phyloP scores from a whole-genome alignment of 2,113 vertebrate species.

The Xenopus laevis region DNA sequence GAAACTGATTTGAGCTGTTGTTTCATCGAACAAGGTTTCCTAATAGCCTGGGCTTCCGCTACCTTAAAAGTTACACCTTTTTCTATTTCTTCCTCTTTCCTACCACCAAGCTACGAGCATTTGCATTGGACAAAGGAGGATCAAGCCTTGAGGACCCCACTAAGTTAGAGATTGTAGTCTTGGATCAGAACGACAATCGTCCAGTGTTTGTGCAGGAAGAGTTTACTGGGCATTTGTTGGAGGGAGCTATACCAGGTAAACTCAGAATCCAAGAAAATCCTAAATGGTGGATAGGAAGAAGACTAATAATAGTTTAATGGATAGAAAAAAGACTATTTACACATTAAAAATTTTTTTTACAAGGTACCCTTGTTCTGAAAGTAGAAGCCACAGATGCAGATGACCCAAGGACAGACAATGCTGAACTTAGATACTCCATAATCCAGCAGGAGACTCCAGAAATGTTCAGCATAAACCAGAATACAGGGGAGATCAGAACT shows the following conservation, averaged over 20 bases:
- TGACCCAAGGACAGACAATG: slow-evolving; percentile 86
- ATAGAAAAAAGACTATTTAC: neutral
- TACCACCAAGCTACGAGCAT: slow-evolving; percentile 79
- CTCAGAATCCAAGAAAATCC: neutral
- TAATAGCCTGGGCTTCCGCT: too few species aligned
- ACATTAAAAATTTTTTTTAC: neutral
- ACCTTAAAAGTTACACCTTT: too few species aligned
- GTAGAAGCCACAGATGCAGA: slow-evolving; percentile 81
- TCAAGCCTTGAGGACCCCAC: slow-evolving; percentile 85
- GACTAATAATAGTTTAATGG: too few species aligned
- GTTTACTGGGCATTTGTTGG: slow-evolving; percentile 72
- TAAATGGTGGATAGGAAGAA: neutral
- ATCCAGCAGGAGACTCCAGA: slow-evolving; percentile 67
- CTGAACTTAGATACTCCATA: slow-evolving; percentile 78
- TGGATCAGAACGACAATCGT: slow-evolving; percentile 96
- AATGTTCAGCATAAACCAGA: slow-evolving; percentile 83
- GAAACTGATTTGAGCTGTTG: too few species aligned
- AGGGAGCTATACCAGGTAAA: slow-evolving; percentile 85
- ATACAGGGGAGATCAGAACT: slow-evolving; percentile 81
- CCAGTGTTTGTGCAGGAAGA: slow-evolving; percentile 72
- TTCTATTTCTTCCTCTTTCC: neutral
- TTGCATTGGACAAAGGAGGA: slow-evolving; percentile 85
- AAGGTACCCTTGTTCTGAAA: slow-evolving; percentile 83
- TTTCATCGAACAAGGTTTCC: too few species aligned
- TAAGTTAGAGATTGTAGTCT: slow-evolving; percentile 88